A percentile compares a stretch with the other conserved stretches of the same genome.
Conservation (phyloP, 2,113 vertebrate genomes). For the Vireo altiloquus region DNA sequence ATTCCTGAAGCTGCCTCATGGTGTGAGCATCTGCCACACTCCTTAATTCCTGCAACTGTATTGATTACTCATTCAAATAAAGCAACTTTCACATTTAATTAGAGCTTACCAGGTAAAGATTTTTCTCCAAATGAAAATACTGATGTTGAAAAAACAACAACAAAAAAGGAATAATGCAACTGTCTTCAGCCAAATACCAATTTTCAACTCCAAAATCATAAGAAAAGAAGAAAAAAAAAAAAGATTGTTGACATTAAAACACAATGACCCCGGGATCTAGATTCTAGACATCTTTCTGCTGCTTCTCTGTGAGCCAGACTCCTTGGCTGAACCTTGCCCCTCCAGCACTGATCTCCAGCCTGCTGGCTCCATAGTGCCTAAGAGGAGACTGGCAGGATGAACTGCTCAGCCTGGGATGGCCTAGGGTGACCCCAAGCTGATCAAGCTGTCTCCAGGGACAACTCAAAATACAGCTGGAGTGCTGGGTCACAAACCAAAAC, state of each 20-base stretch:
- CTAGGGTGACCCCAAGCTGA: background rate
- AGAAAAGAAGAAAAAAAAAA: background rate
- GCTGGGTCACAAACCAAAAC: background rate
- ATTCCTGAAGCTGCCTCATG: background rate
- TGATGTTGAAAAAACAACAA: background rate
- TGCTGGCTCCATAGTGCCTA: accelerated
- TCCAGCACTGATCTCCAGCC: background rate
- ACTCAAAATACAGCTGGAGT: background rate
- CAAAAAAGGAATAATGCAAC: background rate
- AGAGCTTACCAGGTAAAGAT: background rate
- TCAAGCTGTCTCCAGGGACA: background rate
- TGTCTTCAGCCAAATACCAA: background rate
- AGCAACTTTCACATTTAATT: background rate
- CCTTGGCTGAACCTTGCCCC: background rate
- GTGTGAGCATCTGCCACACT: background rate
- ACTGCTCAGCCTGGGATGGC: background rate
- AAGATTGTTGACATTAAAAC: background rate
- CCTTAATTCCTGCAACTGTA: background rate
- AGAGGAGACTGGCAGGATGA: background rate
- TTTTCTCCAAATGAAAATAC: background rate
- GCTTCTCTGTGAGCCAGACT: background rate
- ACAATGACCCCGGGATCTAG: background rate
- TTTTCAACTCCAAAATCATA: background rate
- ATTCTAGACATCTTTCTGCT: background rate
- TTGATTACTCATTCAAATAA: background rate